These are phyloP conservation scores for Perca schrenkii DNA, from an alignment of 2,113 vertebrate genomes.

Conservation along the genomic window DNA sequence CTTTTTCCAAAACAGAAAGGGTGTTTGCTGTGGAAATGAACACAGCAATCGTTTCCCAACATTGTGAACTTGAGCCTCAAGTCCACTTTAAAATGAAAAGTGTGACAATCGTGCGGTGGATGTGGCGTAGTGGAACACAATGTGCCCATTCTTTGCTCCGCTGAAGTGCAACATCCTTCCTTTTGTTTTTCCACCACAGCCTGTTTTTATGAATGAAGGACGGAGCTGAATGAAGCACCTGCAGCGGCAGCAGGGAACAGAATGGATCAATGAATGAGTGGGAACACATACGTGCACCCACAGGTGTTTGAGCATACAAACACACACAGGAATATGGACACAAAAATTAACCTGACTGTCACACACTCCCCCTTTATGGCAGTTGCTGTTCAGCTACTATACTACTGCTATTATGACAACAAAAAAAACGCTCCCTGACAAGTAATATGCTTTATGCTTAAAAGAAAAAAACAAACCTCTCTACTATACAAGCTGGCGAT, in stretches of 20 bases:
- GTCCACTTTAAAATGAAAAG: slow-evolving; percentile 73
- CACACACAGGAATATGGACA: slow-evolving; percentile 23
- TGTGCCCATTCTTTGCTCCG: slow-evolving; percentile 75
- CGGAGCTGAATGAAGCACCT: slow-evolving; percentile 70
- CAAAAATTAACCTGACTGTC: neutral
- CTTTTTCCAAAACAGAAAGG: slow-evolving; percentile 27
- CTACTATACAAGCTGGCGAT: too few relatives aligned
- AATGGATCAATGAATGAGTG: slow-evolving; percentile 42
- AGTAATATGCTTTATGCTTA: too few relatives aligned
- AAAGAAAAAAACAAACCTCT: too few relatives aligned
- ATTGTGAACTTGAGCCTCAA: slow-evolving; percentile 59
- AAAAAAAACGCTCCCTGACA: too few relatives aligned
- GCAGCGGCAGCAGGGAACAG: slow-evolving; percentile 31
- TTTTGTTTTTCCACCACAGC: slow-evolving; percentile 66
- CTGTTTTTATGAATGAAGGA: slow-evolving; percentile 68
- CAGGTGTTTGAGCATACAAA: neutral
- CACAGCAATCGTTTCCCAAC: slow-evolving; percentile 69
- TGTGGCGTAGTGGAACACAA: slow-evolving; percentile 68
- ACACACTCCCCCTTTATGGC: too few relatives aligned
- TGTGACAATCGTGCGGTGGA: slow-evolving; percentile 76
- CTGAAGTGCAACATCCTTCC: slow-evolving; percentile 84
- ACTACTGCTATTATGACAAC: too few relatives aligned
- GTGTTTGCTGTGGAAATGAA: slow-evolving; percentile 59
- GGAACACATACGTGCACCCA: slow-evolving; percentile 36
- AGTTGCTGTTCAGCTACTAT: too few relatives aligned